Evolutionary conservation across 2,113 vertebrate genomes (phyloP), one percentile per base, ranked within the genome.

Genomic region (Brienomyrus brachyistius): DNA sequence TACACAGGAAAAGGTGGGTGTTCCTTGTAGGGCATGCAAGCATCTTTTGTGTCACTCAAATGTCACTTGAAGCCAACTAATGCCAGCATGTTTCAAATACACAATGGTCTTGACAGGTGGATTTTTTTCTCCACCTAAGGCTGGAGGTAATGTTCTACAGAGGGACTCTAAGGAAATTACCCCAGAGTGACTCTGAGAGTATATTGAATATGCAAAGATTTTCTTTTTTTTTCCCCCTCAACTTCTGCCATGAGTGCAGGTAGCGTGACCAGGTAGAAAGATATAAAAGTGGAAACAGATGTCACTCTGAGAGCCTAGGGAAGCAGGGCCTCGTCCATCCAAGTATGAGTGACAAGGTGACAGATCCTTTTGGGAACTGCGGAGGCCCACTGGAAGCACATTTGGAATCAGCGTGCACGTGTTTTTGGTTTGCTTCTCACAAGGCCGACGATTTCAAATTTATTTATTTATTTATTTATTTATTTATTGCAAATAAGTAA

Each of bases 201-300:
- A 10, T 52, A 27, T 80, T 90, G 91, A 91, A 35, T 91, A 91
- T 90, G 92, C 90, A 92, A 90, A 93, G 91, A 91, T 92, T 91
- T 93, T 82, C 48, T 17, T 13, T 84, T 52, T 92, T 91, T 62
- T 66, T 86, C 70, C 7, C 27, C 21, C 45, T 74, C 89, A 74
- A 90, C 90, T 91, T 59, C 77, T 86, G 89, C 62, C 90, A 45
- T 86, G 48, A 89, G 88, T 91, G 91, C 88, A 92, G 90, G 50
- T 94, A 92, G 93, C 92, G 92, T 94, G 95, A 93, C 94, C 94
- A 89, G 90, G 88, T 92, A 91, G 92, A 86, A 91, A 91, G 90
- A 92, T 92, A 92, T 94, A 93, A 94, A 92, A 91, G 86, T 91
- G 90, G 90, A 94, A 93, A 95, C 93, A 93, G 90, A 89, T 93